These are phyloP conservation scores for Trissolcus brochymenae DNA, from an alignment of 2,888 invertebrate species.

Conservation along the genomic window DNA sequence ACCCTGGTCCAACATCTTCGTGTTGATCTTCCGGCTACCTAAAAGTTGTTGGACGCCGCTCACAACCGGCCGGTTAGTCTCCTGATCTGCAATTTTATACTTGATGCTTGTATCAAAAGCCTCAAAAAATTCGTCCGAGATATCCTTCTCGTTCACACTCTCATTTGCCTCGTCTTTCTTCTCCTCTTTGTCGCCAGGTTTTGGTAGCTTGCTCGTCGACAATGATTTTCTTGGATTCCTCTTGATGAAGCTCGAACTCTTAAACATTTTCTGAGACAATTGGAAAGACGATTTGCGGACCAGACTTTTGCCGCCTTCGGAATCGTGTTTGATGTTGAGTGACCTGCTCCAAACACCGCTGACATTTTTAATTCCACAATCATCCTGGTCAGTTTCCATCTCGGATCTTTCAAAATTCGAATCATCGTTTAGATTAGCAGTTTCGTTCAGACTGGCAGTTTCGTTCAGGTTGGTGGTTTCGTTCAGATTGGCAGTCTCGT, in stretches of 20 bases:
- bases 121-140: constrained; percentile 35
- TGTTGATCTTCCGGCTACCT: constrained; percentile 55
- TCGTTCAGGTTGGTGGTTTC: no score
- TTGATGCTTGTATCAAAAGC: constrained; percentile 28
- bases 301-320: constrained; percentile 52
- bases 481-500: no score
- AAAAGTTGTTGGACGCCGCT: constrained; percentile 70
- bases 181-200: constrained; percentile 65
- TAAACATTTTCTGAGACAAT: constrained; percentile 83
- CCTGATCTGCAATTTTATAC: constrained; percentile 49
- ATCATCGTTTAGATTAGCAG: constrained; percentile 7
- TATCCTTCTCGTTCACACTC: constrained; percentile 28
- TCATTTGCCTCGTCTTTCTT: constrained; percentile 38
- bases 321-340: constrained; percentile 67
- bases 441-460: no score
- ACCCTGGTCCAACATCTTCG: constrained; percentile 78
- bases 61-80: constrained; percentile 64
- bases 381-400: constrained; percentile 60
- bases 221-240: constrained; percentile 87
- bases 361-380: constrained; percentile 70
- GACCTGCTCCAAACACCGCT: constrained; percentile 77
- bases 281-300: constrained; percentile 76
- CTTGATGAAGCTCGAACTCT: constrained; percentile 82
- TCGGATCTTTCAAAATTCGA: constrained; percentile 22
- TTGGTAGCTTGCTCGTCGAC: constrained; percentile 69